Conservation (phyloP, 2,888 invertebrate genomes). For the Drosophila maculinotata region DNA sequence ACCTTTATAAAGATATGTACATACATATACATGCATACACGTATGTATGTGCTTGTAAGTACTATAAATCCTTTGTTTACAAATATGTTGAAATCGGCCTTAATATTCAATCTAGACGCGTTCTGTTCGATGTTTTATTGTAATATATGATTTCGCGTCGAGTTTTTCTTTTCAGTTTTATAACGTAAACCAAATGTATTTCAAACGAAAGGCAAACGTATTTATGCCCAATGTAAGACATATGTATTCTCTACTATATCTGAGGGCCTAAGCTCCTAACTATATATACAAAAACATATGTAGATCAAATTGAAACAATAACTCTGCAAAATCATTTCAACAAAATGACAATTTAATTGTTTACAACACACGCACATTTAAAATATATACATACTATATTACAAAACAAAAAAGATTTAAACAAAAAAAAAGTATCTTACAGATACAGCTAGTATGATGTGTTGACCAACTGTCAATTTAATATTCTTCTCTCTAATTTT, state of each 20-base stretch:
- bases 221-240: constrained; percentile 29
- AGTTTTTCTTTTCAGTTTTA: constrained; percentile 24
- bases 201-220: constrained; percentile 24
- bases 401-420: constrained; percentile 1
- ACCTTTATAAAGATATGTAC: constrained; percentile 38
- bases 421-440: constrained; percentile 11
- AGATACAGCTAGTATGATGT: constrained; percentile 15
- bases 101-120: constrained; percentile 23
- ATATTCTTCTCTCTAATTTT: constrained; percentile 8
- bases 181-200: constrained; percentile 39
- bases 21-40: constrained; percentile 2
- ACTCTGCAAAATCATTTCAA: constrained; percentile 33
- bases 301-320: constrained; percentile 47
- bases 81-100: constrained; percentile 30
- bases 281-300: constrained; percentile 36
- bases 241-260: constrained; percentile 34
- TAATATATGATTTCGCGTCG: constrained; percentile 34
- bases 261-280: constrained; percentile 26
- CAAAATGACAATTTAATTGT: constrained; percentile 68
- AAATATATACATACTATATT: constrained; percentile 15
- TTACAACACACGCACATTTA: constrained; percentile 52
- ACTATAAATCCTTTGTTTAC: constrained; percentile 16
- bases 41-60: constrained; percentile 16
- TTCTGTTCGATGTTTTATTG: constrained; percentile 36
- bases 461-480: constrained; percentile 11